Evolutionary conservation across 2,888 invertebrate species (phyloP).

Genomic region (Dicyrtomina minuta): DNA sequence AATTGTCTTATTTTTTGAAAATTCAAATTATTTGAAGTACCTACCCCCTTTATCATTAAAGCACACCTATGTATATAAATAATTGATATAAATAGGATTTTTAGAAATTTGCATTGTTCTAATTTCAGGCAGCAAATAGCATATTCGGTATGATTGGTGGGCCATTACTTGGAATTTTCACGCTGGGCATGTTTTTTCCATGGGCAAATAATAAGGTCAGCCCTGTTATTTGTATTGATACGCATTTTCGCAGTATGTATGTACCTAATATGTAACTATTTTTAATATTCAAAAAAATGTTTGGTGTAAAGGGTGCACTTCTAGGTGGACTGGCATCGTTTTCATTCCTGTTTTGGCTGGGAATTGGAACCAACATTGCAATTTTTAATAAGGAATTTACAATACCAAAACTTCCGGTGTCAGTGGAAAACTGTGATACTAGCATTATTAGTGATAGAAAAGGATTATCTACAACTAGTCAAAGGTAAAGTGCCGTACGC

Average conservation of each 20-base stretch:
- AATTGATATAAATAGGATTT: background rate
- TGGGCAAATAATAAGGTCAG: constrained; percentile 76
- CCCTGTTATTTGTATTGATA: background rate
- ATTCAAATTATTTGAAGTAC: background rate
- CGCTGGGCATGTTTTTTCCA: constrained; percentile 83
- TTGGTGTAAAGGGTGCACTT: constrained; percentile 53
- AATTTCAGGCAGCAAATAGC: constrained; percentile 70
- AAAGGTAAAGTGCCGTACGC: no score
- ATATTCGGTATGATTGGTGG: constrained; percentile 89
- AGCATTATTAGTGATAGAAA: no score
- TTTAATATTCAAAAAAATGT: background rate
- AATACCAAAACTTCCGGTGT: constrained; percentile 46
- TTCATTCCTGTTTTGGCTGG: constrained; percentile 54
- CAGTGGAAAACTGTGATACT: constrained; percentile 53
- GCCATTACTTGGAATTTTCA: constrained; percentile 79
- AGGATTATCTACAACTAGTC: no score
- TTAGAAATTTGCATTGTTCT: no score
- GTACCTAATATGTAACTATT: background rate
- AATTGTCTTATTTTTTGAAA: background rate
- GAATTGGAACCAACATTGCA: constrained; percentile 52
- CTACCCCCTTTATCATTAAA: background rate
- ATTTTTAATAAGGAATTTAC: constrained; percentile 21
- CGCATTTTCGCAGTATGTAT: background rate
- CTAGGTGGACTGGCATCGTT: constrained; percentile 53
- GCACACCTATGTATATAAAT: background rate